Evolutionary conservation across 2,888 invertebrate species (phyloP).

Genomic region (Alsophila aescularia): DNA sequence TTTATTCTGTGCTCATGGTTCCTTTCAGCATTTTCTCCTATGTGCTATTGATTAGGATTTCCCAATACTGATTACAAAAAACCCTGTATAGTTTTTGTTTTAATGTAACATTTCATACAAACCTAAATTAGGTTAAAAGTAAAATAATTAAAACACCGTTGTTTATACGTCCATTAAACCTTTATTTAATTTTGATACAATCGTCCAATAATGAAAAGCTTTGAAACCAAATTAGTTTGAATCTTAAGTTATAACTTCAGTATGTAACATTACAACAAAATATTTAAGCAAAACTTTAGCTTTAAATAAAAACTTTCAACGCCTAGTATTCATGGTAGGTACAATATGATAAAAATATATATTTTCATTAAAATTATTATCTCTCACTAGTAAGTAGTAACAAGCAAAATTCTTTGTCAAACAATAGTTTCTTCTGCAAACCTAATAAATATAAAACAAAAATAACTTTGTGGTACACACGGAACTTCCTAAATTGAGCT

Average conservation of each 20-base stretch:
- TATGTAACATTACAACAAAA: neutral
- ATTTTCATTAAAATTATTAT: neutral
- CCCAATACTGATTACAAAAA: too few relatives aligned
- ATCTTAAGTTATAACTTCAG: too few relatives aligned
- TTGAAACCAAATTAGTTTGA: neutral
- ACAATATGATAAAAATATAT: constrained; percentile 17
- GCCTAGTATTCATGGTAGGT: constrained; percentile 1
- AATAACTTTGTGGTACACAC: constrained; percentile 10
- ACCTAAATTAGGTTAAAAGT: too few relatives aligned
- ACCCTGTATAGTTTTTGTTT: too few relatives aligned
- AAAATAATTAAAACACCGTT: neutral
- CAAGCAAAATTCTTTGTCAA: constrained; percentile 27
- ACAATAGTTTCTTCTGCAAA: constrained; percentile 19
- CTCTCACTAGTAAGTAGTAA: constrained; percentile 11
- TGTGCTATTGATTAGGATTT: too few relatives aligned
- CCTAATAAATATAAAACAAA: constrained; percentile 26
- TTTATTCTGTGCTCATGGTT: too few relatives aligned
- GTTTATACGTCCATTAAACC: constrained; percentile 10
- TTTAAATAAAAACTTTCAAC: too few relatives aligned
- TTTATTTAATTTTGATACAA: constrained; percentile 23
- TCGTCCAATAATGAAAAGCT: constrained; percentile 22
- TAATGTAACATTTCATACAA: too few relatives aligned
- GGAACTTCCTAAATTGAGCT: constrained; percentile 7
- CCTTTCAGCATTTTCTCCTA: too few relatives aligned
- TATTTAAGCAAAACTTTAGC: neutral